Conservation (phyloP, 2,797 vertebrate species). For the Eremophila alpestris region DNA sequence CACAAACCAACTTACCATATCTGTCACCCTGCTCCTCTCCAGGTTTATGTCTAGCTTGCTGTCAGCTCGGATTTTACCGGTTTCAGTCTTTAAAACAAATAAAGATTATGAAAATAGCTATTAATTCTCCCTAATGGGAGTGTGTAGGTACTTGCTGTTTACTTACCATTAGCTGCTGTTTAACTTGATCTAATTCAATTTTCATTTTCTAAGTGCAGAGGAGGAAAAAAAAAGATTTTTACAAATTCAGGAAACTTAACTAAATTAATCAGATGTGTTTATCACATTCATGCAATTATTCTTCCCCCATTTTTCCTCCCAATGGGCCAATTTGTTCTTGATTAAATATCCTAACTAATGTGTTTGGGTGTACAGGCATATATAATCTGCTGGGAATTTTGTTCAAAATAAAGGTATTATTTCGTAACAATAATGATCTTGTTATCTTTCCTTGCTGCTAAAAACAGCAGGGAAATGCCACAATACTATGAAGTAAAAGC, state of each 20-base stretch:
- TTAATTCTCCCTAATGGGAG: not conserved
- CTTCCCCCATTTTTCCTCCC: not conserved
- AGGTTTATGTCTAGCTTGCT: constrained; percentile 94
- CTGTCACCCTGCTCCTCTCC: constrained; percentile 90
- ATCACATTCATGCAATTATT: not conserved
- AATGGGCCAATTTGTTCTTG: not conserved
- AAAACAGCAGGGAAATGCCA: not conserved
- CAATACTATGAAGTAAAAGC: not conserved
- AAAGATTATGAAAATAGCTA: constrained; percentile 12
- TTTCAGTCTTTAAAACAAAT: constrained; percentile 85
- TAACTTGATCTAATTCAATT: constrained; percentile 90
- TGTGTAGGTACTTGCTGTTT: not conserved
- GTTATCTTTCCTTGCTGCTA: too few species aligned
- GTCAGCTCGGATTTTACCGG: constrained; percentile 85
- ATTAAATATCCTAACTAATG: not conserved
- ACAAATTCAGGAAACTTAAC: not conserved
- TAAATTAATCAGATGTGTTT: not conserved
- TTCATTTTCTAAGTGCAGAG: constrained; percentile 90
- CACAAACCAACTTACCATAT: constrained; percentile 73
- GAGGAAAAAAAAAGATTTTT: not conserved
- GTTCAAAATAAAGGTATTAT: not conserved
- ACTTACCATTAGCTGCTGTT: constrained; percentile 86
- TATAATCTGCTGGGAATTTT: not conserved
- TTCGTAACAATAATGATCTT: not conserved
- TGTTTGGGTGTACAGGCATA: not conserved